phyloP scores from a whole-genome alignment of 1,140 invertebrate species.

The Zaprionus ghesquierei region DNA sequence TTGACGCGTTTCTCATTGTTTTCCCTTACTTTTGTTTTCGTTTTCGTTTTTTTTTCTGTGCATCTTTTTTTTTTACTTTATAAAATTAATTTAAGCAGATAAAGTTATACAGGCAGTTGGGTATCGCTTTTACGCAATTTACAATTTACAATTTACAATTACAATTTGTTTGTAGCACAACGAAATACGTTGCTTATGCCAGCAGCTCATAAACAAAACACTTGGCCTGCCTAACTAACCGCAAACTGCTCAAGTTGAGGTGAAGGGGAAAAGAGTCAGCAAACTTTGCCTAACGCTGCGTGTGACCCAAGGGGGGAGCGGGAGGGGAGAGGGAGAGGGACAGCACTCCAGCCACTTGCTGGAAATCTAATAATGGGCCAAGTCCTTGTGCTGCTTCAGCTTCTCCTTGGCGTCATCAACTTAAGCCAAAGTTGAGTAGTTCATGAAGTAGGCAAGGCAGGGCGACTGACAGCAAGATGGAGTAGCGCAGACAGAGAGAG shows the following conservation, averaged over 20 bases:
- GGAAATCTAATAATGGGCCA: slow-evolving; percentile 72
- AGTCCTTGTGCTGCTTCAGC: slow-evolving; percentile 8
- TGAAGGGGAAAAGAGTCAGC: slow-evolving; percentile 18
- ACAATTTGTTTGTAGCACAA: slow-evolving; percentile 37
- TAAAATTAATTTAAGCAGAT: slow-evolving; percentile 65
- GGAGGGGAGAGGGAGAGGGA: not conserved
- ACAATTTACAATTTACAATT: slow-evolving; percentile 43
- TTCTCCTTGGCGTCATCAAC: slow-evolving; percentile 1
- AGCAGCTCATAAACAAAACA: slow-evolving; percentile 59
- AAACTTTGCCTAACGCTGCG: slow-evolving; percentile 32
- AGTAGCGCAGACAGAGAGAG: not conserved
- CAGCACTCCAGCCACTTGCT: slow-evolving; percentile 49
- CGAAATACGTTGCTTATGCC: slow-evolving; percentile 26
- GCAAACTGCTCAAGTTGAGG: slow-evolving; percentile 63
- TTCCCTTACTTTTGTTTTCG: slow-evolving; percentile 34
- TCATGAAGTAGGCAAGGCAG: slow-evolving; percentile 50
- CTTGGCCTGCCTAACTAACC: slow-evolving; percentile 67
- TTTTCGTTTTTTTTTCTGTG: slow-evolving; percentile 38
- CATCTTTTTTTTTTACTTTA: slow-evolving; percentile 32
- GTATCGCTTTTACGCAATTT: slow-evolving; percentile 26
- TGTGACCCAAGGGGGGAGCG: not conserved
- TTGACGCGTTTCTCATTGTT: slow-evolving; percentile 22
- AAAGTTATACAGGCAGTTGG: not conserved
- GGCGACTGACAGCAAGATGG: not conserved
- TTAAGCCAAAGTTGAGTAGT: slow-evolving; percentile 62